A percentile compares a stretch with the other conserved stretches of the same genome.
phyloP scores from a whole-genome alignment of 2,888 invertebrate genomes.

The Microdon myrmicae region DNA sequence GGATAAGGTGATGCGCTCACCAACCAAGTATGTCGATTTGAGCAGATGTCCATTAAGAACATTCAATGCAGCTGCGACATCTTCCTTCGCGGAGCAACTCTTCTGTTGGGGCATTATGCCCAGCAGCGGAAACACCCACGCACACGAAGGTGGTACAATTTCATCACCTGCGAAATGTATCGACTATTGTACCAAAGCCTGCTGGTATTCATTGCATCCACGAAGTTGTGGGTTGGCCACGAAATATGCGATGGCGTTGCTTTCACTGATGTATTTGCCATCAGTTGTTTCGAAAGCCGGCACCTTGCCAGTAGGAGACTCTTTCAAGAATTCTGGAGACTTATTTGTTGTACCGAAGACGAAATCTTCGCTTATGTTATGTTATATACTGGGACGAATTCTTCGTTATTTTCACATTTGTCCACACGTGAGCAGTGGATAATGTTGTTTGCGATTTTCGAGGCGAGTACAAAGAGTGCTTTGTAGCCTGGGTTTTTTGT shows the following conservation, averaged over 20 bases:
- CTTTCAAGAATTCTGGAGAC: conserved; percentile 84
- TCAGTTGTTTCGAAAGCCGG: conserved; percentile 93
- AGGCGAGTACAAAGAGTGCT: too few species aligned
- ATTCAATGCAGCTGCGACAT: conserved; percentile 78
- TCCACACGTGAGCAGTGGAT: too few species aligned
- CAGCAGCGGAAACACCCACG: conserved; percentile 96
- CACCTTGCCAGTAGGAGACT: conserved; percentile 98
- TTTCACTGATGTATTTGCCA: conserved; percentile 88
- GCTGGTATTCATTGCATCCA: conserved; percentile 78
- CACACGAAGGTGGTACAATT: conserved; percentile 91
- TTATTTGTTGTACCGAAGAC: conserved; percentile 95
- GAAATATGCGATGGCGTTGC: conserved; percentile 96
- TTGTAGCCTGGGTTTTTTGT: too few species aligned
- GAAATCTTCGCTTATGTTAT: conserved; percentile 84
- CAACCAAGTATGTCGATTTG: conserved; percentile 90
- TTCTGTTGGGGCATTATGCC: conserved; percentile 92
- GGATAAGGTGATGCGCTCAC: conserved; percentile 94
- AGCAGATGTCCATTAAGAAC: conserved; percentile 79
- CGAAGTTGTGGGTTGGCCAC: conserved; percentile 85
- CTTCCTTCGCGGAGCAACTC: conserved; percentile 85
- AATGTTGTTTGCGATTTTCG: too few species aligned
- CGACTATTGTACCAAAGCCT: conserved; percentile 93
- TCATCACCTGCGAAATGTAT: conserved; percentile 92
- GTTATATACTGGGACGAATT: too few species aligned
- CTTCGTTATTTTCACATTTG: too few species aligned